Evolutionary conservation across 1,140 invertebrate species (phyloP).

Genomic region (Anagrus nilaparvatae): DNA sequence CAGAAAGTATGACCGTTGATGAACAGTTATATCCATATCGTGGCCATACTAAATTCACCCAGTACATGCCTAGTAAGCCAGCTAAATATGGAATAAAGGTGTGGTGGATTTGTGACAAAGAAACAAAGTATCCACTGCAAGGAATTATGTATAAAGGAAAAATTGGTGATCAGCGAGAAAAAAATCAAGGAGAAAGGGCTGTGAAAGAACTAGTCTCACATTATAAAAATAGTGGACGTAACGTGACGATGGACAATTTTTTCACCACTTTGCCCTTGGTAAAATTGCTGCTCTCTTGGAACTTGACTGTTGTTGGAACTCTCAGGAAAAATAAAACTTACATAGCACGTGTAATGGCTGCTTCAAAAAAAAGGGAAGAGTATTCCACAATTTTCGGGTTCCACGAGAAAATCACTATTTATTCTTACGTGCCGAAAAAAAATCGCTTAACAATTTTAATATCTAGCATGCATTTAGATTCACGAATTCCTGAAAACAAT

Average conservation of each 20-base stretch:
- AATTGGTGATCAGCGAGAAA: conserved; percentile 15
- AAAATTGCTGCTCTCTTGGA: conserved; percentile 15
- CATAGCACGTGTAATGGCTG: conserved; percentile 22
- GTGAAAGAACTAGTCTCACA: conserved; percentile 17
- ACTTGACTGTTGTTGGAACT: conserved; percentile 24
- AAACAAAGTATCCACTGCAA: conserved; percentile 20
- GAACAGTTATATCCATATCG: conserved; percentile 25
- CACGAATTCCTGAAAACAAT: too few relatives aligned
- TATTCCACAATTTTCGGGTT: conserved; percentile 23
- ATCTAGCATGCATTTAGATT: conserved; percentile 20
- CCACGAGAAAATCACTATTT: conserved; percentile 19
- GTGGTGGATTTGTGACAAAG: conserved; percentile 27
- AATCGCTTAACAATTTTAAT: conserved; percentile 21
- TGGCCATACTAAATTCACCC: conserved; percentile 29
- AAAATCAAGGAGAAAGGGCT: conserved; percentile 15
- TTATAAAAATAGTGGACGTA: conserved; percentile 17
- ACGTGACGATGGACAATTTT: conserved; percentile 21
- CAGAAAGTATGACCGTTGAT: conserved; percentile 18
- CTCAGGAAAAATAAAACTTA: too few relatives aligned
- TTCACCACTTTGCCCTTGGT: conserved; percentile 19
- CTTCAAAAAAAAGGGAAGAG: conserved; percentile 5
- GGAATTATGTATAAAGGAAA: conserved; percentile 24
- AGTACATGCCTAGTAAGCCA: conserved; percentile 38
- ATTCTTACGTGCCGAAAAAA: conserved; percentile 23
- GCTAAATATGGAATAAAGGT: conserved; percentile 41